phyloP scores from a whole-genome alignment of 2,797 vertebrate genomes.

The Taeniopygia guttata region DNA sequence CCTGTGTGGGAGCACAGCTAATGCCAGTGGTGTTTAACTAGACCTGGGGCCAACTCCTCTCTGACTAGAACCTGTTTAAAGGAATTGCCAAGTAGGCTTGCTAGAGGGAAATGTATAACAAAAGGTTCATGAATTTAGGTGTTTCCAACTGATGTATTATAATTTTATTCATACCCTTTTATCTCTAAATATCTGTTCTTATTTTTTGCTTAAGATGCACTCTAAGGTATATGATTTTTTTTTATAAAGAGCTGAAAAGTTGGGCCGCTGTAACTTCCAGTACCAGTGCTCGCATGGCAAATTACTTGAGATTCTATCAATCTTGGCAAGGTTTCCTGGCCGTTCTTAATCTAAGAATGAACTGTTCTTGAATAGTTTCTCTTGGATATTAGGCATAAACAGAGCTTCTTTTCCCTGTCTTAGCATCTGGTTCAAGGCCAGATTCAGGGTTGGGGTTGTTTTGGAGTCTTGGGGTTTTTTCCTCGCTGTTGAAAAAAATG shows the following conservation, averaged over 20 bases:
- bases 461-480: neutral
- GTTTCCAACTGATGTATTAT: neutral
- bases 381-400: neutral
- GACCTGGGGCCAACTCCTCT: neutral
- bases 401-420: neutral
- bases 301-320: neutral
- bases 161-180: neutral
- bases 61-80: neutral
- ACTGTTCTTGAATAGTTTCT: constrained; percentile 13
- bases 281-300: neutral
- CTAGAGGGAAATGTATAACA: neutral
- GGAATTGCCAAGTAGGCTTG: neutral
- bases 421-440: neutral
- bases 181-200: neutral
- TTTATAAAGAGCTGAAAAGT: neutral
- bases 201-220: neutral
- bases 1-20: neutral
- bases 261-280: neutral
- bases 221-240: neutral
- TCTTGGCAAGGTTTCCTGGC: neutral
- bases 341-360: constrained; percentile 17
- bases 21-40: neutral
- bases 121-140: neutral
- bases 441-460: neutral
- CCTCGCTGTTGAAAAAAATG: neutral